These are phyloP conservation scores for Cosmopolites sordidus DNA, from an alignment of 2,888 invertebrate genomes.

Conservation along the genomic window DNA sequence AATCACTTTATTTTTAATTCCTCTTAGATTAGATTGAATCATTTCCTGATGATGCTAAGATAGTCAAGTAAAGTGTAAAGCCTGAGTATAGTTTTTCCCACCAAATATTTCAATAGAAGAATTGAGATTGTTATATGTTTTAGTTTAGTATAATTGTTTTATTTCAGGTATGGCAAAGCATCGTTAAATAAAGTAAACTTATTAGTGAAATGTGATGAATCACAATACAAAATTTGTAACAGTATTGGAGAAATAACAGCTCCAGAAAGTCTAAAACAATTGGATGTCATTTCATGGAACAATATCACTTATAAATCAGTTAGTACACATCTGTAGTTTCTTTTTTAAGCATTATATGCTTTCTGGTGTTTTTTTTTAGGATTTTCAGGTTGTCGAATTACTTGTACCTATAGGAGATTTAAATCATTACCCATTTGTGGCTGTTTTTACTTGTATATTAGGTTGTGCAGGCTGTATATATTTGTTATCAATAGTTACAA, in stretches of 20 bases:
- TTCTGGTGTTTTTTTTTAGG: too few species aligned
- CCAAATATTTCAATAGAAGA: too few species aligned
- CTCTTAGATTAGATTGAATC: too few species aligned
- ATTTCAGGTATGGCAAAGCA: conserved; percentile 42
- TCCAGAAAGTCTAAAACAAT: too few species aligned
- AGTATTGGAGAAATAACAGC: conserved; percentile 41
- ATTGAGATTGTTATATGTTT: too few species aligned
- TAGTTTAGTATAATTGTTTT: too few species aligned
- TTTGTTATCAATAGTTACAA: conserved; percentile 45
- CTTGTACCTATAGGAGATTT: conserved; percentile 49
- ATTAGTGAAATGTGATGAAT: conserved; percentile 39
- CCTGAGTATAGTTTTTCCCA: too few species aligned
- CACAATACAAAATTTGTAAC: conserved; percentile 30
- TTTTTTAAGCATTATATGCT: conserved; percentile 13
- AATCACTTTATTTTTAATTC: too few species aligned
- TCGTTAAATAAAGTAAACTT: conserved; percentile 43
- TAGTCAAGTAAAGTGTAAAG: too few species aligned
- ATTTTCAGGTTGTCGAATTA: conserved; percentile 45
- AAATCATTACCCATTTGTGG: conserved; percentile 47
- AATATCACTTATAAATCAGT: conserved; percentile 48
- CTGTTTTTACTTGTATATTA: conserved; percentile 45
- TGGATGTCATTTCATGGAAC: too few species aligned
- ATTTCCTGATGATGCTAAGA: too few species aligned
- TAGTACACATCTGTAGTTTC: conserved; percentile 31
- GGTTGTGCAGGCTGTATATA: conserved; percentile 51